Evolutionary conservation across 2,113 vertebrate genomes (phyloP), one percentile per base, ranked within the genome.

Genomic region (Plecturocebus donacophilus): DNA sequence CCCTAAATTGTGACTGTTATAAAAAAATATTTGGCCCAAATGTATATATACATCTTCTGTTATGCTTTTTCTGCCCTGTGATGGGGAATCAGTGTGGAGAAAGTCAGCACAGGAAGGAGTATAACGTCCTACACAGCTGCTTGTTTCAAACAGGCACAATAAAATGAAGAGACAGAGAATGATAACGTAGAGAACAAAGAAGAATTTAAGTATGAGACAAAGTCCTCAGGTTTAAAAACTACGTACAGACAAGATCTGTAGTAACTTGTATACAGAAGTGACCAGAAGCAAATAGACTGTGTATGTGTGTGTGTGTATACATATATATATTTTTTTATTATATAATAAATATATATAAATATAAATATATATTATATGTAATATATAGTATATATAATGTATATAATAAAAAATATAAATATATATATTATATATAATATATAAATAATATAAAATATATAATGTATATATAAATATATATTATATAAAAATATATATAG

Each of bases 71-170:
- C 21, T 86, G 23, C 2, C 20, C 20, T 52, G 19, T 35, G 8
- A n/a, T 58, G 21, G 23, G 27, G 13, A 45, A 11, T 8, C 35
- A 49, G 6, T 21, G 14, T 5, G 54, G 11, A 40, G 7, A 23
- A 21, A 85, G 38, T 54, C 42, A 58, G 25, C 6, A 16, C 6
- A 20, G 27, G 8, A 68, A 81, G 20, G n/a, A 23, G 3, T 5
- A 2, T 21, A 49, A 47, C 4, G 2, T 42, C 14, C 30, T 4
- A 16, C 3, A 3, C 4, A 52, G 5, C 14, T 35, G 8, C 47
- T 10, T 93, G 21, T 68, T 91, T 92, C 30, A 32, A 8, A 58
- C 0, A 75, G 73, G 5, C 25, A 30, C 23, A 73, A 8, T 38
- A 54, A 80, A 38, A 0, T 6, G 71, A 23, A 70, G 4, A 35